Conservation (phyloP, 1,140 invertebrate species). For the Mactra quadrangularis region DNA sequence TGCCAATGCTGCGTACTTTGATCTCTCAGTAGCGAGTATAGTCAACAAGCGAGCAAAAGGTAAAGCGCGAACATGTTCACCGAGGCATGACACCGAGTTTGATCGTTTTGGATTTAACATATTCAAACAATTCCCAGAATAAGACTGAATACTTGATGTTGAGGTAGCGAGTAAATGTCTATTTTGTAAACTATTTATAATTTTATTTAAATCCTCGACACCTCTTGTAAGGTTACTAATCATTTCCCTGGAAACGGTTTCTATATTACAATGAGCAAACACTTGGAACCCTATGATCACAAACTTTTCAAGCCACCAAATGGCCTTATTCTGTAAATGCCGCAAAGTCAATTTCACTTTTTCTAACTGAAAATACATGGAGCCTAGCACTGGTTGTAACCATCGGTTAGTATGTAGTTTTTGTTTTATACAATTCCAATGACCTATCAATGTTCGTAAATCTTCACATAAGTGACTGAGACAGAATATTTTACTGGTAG, state of each 20-base stretch:
- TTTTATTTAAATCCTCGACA: constrained; percentile 82
- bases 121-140: background rate
- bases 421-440: constrained; percentile 82
- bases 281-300: constrained; percentile 81
- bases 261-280: constrained; percentile 80
- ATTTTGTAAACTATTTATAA: constrained; percentile 69
- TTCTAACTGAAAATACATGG: constrained; percentile 76
- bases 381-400: constrained; percentile 74
- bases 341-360: constrained; percentile 70
- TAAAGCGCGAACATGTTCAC: constrained; percentile 74
- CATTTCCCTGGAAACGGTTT: constrained; percentile 76
- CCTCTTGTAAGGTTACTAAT: constrained; percentile 82
- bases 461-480: constrained; percentile 82
- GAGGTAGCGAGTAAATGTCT: constrained; percentile 25
- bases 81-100: constrained; percentile 69
- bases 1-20: constrained; percentile 79
- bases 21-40: constrained; percentile 79
- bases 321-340: constrained; percentile 72
- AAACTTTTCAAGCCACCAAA: constrained; percentile 81
- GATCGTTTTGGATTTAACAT: constrained; percentile 15
- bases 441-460: constrained; percentile 79
- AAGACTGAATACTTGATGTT: constrained; percentile 24
- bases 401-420: constrained; percentile 77
- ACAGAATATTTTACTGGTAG: constrained; percentile 80
- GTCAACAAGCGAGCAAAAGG: constrained; percentile 79